phyloP scores from a whole-genome alignment of 2,797 vertebrate species.

The Scolopax bukidnonensis region DNA sequence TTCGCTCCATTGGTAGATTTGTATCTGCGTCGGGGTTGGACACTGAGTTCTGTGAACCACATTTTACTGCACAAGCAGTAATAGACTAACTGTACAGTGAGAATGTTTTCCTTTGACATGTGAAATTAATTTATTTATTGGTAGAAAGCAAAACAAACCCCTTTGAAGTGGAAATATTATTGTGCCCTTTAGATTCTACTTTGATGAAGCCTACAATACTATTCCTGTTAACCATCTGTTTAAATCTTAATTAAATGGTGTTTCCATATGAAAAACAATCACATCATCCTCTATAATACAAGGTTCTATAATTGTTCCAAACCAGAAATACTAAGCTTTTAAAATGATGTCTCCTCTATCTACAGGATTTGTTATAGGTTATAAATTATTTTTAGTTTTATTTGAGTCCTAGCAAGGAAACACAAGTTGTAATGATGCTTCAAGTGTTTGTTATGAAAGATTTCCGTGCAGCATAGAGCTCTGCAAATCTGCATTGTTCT shows the following conservation, averaged over 20 bases:
- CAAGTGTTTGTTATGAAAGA: not conserved
- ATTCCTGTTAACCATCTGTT: constrained; percentile 40
- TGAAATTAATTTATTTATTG: not conserved
- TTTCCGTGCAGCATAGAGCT: not conserved
- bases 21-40: not conserved
- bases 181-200: constrained; percentile 21
- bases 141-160: constrained; percentile 30
- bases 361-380: not conserved
- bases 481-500: not conserved
- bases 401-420: not conserved
- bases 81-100: not conserved
- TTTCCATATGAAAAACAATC: constrained; percentile 27
- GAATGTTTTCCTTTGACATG: not conserved
- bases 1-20: not conserved
- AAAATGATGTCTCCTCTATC: not conserved
- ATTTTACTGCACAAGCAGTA: not conserved
- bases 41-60: not conserved
- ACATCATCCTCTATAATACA: not conserved
- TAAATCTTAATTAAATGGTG: constrained; percentile 32
- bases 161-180: constrained; percentile 38
- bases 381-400: constrained; percentile 4
- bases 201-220: not conserved
- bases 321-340: not conserved
- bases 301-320: not conserved
- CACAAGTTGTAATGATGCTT: not conserved